These are phyloP conservation scores for Meloidogyne hapla DNA, from an alignment of 1,140 invertebrate species.

Conservation along the genomic window DNA sequence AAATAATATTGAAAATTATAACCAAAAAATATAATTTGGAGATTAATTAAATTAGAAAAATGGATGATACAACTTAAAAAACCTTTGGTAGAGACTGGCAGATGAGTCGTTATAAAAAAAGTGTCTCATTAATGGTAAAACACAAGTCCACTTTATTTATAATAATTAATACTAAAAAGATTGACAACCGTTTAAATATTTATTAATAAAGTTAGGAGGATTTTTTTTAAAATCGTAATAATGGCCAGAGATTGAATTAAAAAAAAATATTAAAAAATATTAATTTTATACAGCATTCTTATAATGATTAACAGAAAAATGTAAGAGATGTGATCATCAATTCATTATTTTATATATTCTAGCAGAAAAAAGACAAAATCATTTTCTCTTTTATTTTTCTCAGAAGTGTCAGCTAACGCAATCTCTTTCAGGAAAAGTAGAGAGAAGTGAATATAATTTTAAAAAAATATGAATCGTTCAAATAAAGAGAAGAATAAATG, in stretches of 20 bases:
- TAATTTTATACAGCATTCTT: not conserved
- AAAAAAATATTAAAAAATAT: too few relatives aligned
- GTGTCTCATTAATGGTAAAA: too few relatives aligned
- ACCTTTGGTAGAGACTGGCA: too few relatives aligned
- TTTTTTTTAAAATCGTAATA: not conserved
- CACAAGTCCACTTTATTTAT: too few relatives aligned
- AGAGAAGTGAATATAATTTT: not conserved
- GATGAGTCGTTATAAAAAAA: too few relatives aligned
- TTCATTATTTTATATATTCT: not conserved
- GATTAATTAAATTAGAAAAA: too few relatives aligned
- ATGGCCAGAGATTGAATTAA: too few relatives aligned
- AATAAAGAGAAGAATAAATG: not conserved
- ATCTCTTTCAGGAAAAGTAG: not conserved
- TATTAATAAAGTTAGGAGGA: not conserved
- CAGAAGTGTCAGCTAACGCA: not conserved
- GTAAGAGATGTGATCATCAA: not conserved
- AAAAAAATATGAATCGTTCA: slow-evolving; percentile 4
- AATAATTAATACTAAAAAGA: too few relatives aligned
- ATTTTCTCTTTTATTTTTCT: not conserved
- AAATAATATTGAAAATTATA: too few relatives aligned
- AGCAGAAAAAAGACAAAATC: not conserved
- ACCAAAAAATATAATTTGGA: too few relatives aligned
- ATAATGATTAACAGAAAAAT: not conserved
- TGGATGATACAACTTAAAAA: too few relatives aligned
- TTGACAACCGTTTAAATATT: too few relatives aligned